phyloP scores from a whole-genome alignment of 2,113 vertebrate species.

The Okapia johnstoni region DNA sequence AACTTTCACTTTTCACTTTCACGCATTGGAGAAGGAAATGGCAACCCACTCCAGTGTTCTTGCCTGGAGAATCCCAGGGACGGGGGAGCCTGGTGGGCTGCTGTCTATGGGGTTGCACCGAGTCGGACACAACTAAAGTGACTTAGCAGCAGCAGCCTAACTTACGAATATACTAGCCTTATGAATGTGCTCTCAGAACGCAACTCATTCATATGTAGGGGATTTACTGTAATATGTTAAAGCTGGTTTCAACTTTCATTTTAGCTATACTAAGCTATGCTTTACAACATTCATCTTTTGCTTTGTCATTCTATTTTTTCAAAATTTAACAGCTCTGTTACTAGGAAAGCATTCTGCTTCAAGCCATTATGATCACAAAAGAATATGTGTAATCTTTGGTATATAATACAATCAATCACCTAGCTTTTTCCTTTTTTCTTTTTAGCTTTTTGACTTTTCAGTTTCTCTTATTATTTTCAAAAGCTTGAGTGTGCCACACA shows the following conservation, averaged over 20 bases:
- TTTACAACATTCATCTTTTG: not conserved
- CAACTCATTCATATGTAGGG: not conserved
- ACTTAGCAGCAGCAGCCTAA: not conserved
- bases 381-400: not conserved
- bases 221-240: not conserved
- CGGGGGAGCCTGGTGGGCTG: too few relatives aligned
- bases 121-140: too few relatives aligned
- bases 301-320: not conserved
- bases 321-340: not conserved
- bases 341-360: not conserved
- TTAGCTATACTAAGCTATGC: not conserved
- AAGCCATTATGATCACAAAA: not conserved
- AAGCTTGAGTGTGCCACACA: not conserved
- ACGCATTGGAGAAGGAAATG: too few relatives aligned
- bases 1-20: too few relatives aligned
- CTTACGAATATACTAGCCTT: not conserved
- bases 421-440: not conserved
- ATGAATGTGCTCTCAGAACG: not conserved
- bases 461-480: conserved; percentile 23
- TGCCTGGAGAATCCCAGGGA: too few relatives aligned
- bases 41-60: too few relatives aligned
- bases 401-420: not conserved
- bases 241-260: not conserved
- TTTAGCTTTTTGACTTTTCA: not conserved
- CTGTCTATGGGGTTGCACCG: too few relatives aligned